Evolutionary conservation across 2,888 invertebrate genomes (phyloP).

Genomic region (Rhorus exstirpatorius): DNA sequence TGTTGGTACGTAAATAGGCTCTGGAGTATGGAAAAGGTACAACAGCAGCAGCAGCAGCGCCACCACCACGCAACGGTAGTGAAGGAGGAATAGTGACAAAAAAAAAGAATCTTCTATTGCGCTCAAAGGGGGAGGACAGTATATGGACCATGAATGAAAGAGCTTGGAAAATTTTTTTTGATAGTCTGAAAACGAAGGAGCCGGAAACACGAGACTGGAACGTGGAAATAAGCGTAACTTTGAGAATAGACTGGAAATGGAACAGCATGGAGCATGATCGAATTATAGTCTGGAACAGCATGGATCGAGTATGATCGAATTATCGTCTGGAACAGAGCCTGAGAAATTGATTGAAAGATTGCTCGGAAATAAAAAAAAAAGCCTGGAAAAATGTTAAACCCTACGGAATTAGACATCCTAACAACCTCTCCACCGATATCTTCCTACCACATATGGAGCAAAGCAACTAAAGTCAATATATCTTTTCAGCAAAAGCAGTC

Average conservation of each 20-base stretch:
- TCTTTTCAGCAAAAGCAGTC: conserved; percentile 6
- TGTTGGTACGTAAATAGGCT: conserved; percentile 75
- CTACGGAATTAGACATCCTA: too few species aligned
- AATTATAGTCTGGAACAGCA: too few species aligned
- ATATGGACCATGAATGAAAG: conserved; percentile 5
- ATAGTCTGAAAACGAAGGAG: neutral
- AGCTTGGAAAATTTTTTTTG: neutral
- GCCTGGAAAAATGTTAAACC: too few species aligned
- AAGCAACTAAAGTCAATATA: conserved; percentile 1
- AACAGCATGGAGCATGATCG: too few species aligned
- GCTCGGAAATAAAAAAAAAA: too few species aligned
- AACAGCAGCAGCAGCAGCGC: conserved; percentile 16
- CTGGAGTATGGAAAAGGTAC: conserved; percentile 19
- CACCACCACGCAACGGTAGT: conserved; percentile 43
- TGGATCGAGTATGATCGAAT: too few species aligned
- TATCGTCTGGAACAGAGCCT: too few species aligned
- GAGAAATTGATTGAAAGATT: too few species aligned
- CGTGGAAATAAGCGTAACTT: neutral
- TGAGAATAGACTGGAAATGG: too few species aligned
- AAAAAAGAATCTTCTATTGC: conserved; percentile 66
- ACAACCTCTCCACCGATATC: too few species aligned
- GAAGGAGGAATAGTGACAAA: conserved; percentile 52
- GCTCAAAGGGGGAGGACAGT: neutral
- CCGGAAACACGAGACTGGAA: neutral
- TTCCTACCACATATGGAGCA: too few species aligned